A percentile compares a stretch with the other conserved stretches of the same genome.
phyloP scores from a whole-genome alignment of 2,797 vertebrate species.

The Poecilia wingei region DNA sequence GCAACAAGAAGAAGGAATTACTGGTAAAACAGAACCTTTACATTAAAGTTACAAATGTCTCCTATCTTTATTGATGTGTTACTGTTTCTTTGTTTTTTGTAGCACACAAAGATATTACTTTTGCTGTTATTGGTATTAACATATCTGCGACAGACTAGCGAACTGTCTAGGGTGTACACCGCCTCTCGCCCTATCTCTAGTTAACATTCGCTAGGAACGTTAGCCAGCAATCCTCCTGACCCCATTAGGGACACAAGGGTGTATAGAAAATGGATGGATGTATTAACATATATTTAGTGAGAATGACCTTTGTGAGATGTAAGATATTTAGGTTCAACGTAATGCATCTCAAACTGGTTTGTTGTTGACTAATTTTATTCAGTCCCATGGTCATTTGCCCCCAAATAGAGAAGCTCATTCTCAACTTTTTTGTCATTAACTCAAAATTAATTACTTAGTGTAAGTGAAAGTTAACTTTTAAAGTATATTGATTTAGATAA shows the following conservation, averaged over 20 bases:
- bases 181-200: too few relatives aligned
- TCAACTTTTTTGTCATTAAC: conserved; percentile 40
- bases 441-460: neutral
- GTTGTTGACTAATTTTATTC: conserved; percentile 54
- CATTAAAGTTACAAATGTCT: neutral
- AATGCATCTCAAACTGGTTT: conserved; percentile 78
- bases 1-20: neutral
- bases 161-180: too few relatives aligned
- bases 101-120: conserved; percentile 82
- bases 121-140: conserved; percentile 78
- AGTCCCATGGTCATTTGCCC: conserved; percentile 45
- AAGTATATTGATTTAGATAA: neutral
- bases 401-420: conserved; percentile 66
- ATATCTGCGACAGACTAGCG: conserved; percentile 36
- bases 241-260: too few relatives aligned
- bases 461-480: neutral
- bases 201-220: too few relatives aligned
- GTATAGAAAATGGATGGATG: too few relatives aligned
- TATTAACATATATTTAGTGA: conserved; percentile 81
- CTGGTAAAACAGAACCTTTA: neutral
- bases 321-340: conserved; percentile 56
- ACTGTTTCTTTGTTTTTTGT: conserved; percentile 80
- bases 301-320: conserved; percentile 75
- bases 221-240: too few relatives aligned
- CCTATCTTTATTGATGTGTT: conserved; percentile 2